phyloP scores from a whole-genome alignment of 2,888 invertebrate genomes.

The Himalopsyche tibetana region DNA sequence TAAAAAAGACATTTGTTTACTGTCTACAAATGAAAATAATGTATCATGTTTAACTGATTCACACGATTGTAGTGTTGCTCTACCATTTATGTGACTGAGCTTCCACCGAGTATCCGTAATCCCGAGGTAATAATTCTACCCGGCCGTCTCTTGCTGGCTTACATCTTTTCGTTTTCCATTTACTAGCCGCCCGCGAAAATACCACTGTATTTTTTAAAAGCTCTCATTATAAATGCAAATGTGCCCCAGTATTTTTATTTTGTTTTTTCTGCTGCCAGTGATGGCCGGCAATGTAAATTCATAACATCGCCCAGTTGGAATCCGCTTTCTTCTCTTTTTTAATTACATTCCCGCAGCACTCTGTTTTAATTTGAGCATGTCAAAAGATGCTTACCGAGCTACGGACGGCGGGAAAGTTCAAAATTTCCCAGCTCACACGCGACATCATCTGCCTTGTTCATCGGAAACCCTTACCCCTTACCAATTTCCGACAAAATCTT shows the following conservation, averaged over 20 bases:
- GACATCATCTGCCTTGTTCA: not conserved
- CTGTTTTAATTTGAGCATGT: slow-evolving; percentile 60
- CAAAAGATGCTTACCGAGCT: slow-evolving; percentile 52
- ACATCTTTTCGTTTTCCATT: slow-evolving; percentile 16
- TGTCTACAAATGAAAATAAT: not conserved
- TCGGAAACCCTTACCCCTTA: not conserved
- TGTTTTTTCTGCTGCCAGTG: not conserved
- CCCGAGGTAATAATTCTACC: not conserved
- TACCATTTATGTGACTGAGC: not conserved
- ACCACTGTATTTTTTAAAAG: slow-evolving; percentile 34
- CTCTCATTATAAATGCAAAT: slow-evolving; percentile 61
- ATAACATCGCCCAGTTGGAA: slow-evolving; percentile 54
- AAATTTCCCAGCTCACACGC: slow-evolving; percentile 40
- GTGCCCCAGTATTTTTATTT: slow-evolving; percentile 9
- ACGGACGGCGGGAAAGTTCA: slow-evolving; percentile 39
- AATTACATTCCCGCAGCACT: slow-evolving; percentile 57
- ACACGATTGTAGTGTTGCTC: not conserved
- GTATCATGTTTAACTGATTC: not conserved
- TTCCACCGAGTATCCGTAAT: not conserved
- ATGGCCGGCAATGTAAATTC: slow-evolving; percentile 51
- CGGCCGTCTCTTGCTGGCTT: not conserved
- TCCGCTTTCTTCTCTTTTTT: slow-evolving; percentile 54
- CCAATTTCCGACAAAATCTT: not conserved
- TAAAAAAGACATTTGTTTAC: not conserved
- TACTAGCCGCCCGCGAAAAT: slow-evolving; percentile 11